These are phyloP conservation scores for Spisula subtruncata DNA, from an alignment of 2,888 invertebrate genomes.

Conservation along the genomic window DNA sequence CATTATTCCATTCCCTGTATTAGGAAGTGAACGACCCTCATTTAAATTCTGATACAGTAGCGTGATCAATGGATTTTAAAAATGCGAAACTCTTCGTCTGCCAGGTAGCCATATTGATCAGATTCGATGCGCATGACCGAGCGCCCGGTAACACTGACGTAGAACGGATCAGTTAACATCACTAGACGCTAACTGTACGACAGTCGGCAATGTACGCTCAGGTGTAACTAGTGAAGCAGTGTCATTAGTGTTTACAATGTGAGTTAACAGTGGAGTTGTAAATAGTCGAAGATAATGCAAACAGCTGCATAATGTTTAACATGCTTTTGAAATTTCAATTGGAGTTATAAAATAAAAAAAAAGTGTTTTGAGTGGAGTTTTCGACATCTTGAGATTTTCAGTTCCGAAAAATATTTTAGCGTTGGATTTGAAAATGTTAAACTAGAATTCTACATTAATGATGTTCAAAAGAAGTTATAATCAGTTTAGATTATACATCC, in stretches of 20 bases:
- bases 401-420: background rate
- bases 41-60: conserved; percentile 38
- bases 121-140: conserved; percentile 65
- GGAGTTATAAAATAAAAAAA: conserved; percentile 20
- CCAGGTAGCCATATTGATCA: conserved; percentile 65
- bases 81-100: conserved; percentile 43
- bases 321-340: conserved; percentile 14
- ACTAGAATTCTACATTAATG: conserved; percentile 1
- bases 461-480: background rate
- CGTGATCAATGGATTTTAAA: conserved; percentile 38
- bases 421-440: background rate
- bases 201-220: conserved; percentile 54
- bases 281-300: conserved; percentile 31
- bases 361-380: background rate
- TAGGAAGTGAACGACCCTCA: conserved; percentile 21
- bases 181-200: conserved; percentile 59
- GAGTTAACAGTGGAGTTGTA: conserved; percentile 36
- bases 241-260: conserved; percentile 42
- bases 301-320: conserved; percentile 1
- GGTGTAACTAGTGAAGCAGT: conserved; percentile 47
- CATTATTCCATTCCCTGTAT: background rate
- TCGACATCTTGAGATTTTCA: conserved; percentile 1
- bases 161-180: conserved; percentile 52
- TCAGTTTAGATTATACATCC: background rate
- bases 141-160: conserved; percentile 57